Conservation (phyloP, 2,797 vertebrate species). For the Zalophus californianus region DNA sequence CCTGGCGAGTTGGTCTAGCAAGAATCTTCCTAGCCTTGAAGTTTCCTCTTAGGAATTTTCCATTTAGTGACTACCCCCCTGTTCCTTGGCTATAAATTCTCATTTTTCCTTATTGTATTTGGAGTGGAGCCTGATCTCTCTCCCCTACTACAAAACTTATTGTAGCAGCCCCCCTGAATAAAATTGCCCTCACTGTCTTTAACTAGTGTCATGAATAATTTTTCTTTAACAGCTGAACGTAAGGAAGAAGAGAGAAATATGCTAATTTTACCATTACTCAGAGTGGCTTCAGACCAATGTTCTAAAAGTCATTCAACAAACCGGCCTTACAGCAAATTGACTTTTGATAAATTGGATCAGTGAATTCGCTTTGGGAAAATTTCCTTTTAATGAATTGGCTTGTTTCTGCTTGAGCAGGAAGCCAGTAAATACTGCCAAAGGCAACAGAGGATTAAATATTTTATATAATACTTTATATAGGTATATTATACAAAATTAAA, state of each 20-base stretch:
- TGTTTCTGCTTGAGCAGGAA: slow-evolving; percentile 18
- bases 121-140: not conserved
- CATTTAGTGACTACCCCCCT: not conserved
- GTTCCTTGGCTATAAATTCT: not conserved
- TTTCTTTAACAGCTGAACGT: not conserved
- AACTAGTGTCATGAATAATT: not conserved
- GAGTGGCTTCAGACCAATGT: not conserved
- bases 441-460: not conserved
- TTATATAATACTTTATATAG: not conserved
- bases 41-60: slow-evolving; percentile 8
- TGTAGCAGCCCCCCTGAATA: not conserved
- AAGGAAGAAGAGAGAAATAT: not conserved
- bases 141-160: not conserved
- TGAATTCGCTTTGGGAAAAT: not conserved
- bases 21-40: not conserved
- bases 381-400: not conserved
- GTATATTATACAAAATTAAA: not conserved
- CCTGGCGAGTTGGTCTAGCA: not conserved
- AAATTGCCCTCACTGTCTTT: not conserved
- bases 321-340: not conserved
- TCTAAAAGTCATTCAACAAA: slow-evolving; percentile 43
- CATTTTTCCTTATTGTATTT: not conserved
- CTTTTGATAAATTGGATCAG: not conserved
- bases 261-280: not conserved
- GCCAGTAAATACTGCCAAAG: not conserved